Conservation (phyloP, 1,140 invertebrate species). For the Dinoponera quadriceps region DNA sequence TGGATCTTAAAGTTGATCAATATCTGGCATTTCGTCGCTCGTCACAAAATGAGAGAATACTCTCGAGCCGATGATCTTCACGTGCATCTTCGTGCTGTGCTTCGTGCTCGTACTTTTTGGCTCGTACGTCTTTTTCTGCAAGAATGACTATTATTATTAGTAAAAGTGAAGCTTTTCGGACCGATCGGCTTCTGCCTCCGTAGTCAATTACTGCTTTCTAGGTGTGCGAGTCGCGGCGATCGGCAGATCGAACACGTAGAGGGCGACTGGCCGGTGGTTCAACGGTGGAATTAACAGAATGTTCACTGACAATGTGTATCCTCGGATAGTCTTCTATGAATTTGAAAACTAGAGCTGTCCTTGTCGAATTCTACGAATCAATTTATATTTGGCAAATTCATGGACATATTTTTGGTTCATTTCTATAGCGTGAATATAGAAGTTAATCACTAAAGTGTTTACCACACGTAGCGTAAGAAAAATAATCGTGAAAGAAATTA, state of each 20-base stretch:
- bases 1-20: constrained; percentile 69
- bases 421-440: no score
- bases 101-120: constrained; percentile 58
- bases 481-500: no score
- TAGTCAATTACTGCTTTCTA: constrained; percentile 67
- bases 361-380: no score
- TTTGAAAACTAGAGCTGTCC: no score
- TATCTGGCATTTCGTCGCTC: constrained; percentile 62
- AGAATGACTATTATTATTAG: constrained; percentile 55
- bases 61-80: constrained; percentile 7
- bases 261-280: constrained; percentile 63
- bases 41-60: neutral
- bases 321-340: no score
- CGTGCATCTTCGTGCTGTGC: constrained; percentile 19
- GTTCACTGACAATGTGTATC: no score
- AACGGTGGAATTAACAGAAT: no score
- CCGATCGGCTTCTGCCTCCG: constrained; percentile 66
- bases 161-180: constrained; percentile 60
- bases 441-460: no score
- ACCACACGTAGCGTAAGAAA: no score
- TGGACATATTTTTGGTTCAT: no score
- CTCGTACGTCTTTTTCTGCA: constrained; percentile 30
- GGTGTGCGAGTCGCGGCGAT: constrained; percentile 2
- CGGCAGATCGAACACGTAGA: constrained; percentile 56
- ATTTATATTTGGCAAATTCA: no score